Base-by-base conservation (phyloP, 30 jellyfish, hydroid and myxozoan genomes). In the Aurelia coerulea region DNA sequence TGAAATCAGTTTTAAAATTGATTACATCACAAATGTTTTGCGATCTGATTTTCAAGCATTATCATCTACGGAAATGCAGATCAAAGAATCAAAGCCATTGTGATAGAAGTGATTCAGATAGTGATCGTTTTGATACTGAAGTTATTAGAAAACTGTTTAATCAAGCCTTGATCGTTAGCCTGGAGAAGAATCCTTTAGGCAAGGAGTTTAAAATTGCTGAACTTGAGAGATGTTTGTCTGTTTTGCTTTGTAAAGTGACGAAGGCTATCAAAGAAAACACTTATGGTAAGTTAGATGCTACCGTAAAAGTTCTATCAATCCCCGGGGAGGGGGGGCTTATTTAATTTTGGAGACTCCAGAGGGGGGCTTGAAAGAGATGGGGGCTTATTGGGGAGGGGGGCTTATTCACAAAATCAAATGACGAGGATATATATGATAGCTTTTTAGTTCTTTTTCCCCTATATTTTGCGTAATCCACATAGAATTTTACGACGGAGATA, bases 1-100 rank as follows among this genome's bases (percentile, higher is more conserved):
- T 74, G 68, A 85, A 85, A 51, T 62, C 88, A 2, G 81, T 67
- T n/a, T 67, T 85, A 54, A 62, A 66, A 5, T 10, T 85, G 73
- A 60, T 85, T 54, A 78, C 75, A 18, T 85, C 94, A 9, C 69
- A 65, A 29, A 62, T 74, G 78, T 85, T 85, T 49, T 64, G 88
- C 77, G 54, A 74, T 58, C 65, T 60, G 83, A 54, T 85, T 23
- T 74, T 74, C 87, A 63, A 85, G 59, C 85, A 58, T 72, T 83
- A 83, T 29, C 92, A 83, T 33, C 75, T 83, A 65, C 14, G 58
- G 77, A 77, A 77, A 68, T 77, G 41, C 54, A 59, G 33, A 10
- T 9, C 81, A 31, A 64, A 62, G 32, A 64, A 23, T 23, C 65
- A 74, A 65, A 35, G 87, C 18, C 50, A 19, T 15, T 23, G 68